These are phyloP conservation scores for Nanorana parkeri DNA, from an alignment of 2,113 vertebrate genomes.

Conservation along the genomic window DNA sequence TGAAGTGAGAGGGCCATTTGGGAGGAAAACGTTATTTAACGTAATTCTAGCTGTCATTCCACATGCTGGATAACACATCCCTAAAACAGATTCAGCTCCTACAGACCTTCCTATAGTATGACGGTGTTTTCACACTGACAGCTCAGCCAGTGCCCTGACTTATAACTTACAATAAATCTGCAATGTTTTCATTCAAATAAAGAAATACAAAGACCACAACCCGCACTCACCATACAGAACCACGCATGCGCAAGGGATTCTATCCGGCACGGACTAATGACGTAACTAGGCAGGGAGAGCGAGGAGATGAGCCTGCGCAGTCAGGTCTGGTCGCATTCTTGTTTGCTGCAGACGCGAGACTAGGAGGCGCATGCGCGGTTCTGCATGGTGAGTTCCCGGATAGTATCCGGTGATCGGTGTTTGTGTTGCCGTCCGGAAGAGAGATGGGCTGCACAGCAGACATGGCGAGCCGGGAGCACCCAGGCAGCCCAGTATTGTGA, in stretches of 20 bases:
- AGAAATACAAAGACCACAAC: too few relatives aligned
- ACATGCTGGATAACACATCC: too few relatives aligned
- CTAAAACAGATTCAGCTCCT: too few relatives aligned
- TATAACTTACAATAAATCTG: too few relatives aligned
- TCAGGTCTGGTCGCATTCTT: neutral
- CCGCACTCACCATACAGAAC: neutral
- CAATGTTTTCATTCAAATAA: too few relatives aligned
- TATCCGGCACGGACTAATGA: neutral
- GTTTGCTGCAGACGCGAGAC: neutral
- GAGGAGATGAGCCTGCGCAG: neutral
- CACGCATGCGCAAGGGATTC: neutral
- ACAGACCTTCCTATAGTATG: too few relatives aligned
- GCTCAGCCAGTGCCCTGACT: too few relatives aligned
- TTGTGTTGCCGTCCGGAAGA: slow-evolving; percentile 8
- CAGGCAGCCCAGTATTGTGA: too few relatives aligned
- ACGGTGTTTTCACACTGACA: too few relatives aligned
- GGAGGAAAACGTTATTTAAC: too few relatives aligned
- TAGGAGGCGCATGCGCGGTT: slow-evolving; percentile 28
- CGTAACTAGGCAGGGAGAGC: neutral
- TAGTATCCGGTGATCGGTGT: neutral
- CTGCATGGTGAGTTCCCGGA: slow-evolving; percentile 27
- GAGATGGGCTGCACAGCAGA: neutral
- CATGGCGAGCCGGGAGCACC: neutral
- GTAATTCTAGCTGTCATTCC: too few relatives aligned
- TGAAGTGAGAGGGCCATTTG: too few relatives aligned